These are phyloP conservation scores for Merops nubicus DNA, from an alignment of 2,113 vertebrate species.

Conservation along the genomic window DNA sequence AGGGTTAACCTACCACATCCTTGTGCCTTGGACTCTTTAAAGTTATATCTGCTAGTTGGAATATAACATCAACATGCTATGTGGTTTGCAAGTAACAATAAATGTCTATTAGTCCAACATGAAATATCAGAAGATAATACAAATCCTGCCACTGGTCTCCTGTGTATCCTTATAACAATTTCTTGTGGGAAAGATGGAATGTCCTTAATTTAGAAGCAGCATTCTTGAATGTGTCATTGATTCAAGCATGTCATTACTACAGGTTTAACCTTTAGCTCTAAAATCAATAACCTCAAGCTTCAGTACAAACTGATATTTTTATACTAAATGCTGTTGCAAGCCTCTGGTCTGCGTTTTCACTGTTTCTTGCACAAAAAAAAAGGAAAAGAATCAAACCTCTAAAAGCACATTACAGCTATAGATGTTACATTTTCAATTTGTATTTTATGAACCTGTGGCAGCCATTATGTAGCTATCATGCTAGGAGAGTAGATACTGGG, in stretches of 20 bases:
- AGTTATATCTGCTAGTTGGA: neutral
- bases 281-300: neutral
- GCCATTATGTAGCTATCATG: accelerated
- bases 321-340: neutral
- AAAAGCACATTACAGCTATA: neutral
- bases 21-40: neutral
- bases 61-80: neutral
- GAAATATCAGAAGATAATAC: neutral
- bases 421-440: neutral
- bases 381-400: neutral
- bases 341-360: neutral
- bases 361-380: neutral
- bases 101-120: neutral
- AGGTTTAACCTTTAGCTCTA: slow-evolving; percentile 15
- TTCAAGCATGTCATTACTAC: neutral
- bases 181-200: neutral
- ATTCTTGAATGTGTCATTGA: neutral
- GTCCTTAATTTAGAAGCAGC: neutral
- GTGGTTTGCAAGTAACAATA: neutral
- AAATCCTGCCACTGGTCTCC: neutral
- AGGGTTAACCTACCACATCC: too few relatives aligned
- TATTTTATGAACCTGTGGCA: neutral
- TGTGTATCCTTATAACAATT: neutral
- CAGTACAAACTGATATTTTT: neutral
- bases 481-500: neutral